phyloP scores from a whole-genome alignment of 2,797 vertebrate species.

The Hapalemur alaotrensis region DNA sequence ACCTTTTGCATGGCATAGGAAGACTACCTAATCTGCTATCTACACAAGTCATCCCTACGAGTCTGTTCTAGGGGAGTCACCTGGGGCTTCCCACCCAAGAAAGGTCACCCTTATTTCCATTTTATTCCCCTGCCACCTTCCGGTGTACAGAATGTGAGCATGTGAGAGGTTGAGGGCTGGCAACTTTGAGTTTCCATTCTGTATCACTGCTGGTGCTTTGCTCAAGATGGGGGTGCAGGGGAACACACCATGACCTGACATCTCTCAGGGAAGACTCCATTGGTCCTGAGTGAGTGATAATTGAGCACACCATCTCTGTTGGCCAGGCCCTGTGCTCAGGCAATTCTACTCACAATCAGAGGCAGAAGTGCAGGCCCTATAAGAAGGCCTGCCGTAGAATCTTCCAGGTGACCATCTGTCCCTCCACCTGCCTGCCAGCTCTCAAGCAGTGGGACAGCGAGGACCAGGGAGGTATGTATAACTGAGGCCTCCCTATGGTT shows the following conservation, averaged over 20 bases:
- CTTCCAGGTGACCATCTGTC: neutral
- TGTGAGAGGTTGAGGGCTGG: neutral
- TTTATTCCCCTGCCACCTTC: neutral
- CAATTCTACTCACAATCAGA: neutral
- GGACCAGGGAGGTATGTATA: neutral
- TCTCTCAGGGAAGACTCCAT: neutral
- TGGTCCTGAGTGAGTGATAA: neutral
- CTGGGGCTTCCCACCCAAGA: neutral
- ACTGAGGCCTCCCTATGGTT: neutral
- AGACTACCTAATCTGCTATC: neutral
- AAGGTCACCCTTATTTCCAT: neutral
- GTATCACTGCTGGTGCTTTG: neutral
- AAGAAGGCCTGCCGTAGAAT: neutral
- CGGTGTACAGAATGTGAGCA: neutral
- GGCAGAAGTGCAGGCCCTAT: neutral
- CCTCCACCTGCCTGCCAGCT: neutral
- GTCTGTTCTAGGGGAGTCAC: neutral
- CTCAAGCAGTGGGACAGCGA: neutral
- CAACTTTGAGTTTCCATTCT: neutral
- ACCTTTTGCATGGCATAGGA: neutral
- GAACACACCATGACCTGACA: neutral
- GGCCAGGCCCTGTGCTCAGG: neutral
- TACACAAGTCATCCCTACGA: neutral
- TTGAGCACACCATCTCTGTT: neutral
- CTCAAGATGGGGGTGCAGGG: neutral